Percentiles rank a stretch among this genome's conserved stretches.
These are phyloP conservation scores for Melipona bicolor DNA, from an alignment of 2,888 invertebrate species.

Conservation along the genomic window DNA sequence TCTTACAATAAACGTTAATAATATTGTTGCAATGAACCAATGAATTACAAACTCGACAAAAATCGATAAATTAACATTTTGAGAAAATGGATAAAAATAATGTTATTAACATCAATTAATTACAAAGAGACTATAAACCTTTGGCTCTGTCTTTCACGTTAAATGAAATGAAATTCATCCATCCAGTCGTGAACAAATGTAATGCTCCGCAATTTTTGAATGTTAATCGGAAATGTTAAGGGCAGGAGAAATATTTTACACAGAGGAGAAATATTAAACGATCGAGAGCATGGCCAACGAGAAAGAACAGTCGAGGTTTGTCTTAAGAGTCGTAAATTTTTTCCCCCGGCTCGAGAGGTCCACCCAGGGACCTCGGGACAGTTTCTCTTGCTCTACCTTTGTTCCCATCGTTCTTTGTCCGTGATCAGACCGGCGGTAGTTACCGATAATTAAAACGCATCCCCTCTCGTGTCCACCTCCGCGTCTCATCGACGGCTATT, in stretches of 20 bases:
- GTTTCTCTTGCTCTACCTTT: slow-evolving; percentile 22
- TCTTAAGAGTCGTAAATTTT: slow-evolving; percentile 31
- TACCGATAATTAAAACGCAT: slow-evolving; percentile 70
- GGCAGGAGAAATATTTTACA: neutral
- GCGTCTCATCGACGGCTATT: slow-evolving; percentile 28
- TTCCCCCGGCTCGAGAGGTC: neutral
- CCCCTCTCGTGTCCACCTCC: slow-evolving; percentile 45
- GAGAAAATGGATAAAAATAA: too few species aligned
- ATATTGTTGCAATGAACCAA: too few species aligned
- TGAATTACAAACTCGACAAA: too few species aligned
- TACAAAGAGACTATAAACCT: too few species aligned
- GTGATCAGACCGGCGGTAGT: slow-evolving; percentile 38
- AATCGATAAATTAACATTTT: too few species aligned
- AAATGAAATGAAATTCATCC: too few species aligned
- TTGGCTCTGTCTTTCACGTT: too few species aligned
- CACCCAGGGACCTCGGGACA: slow-evolving; percentile 18
- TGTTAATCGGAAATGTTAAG: too few species aligned
- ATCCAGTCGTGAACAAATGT: neutral
- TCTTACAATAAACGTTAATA: too few species aligned
- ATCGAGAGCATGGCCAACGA: neutral
- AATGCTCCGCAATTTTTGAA: neutral
- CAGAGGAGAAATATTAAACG: neutral
- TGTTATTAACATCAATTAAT: too few species aligned
- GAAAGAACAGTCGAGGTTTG: neutral
- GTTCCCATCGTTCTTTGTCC: slow-evolving; percentile 30